These are phyloP conservation scores for Cyclopterus lumpus DNA, from an alignment of 2,797 vertebrate genomes.

Conservation along the genomic window DNA sequence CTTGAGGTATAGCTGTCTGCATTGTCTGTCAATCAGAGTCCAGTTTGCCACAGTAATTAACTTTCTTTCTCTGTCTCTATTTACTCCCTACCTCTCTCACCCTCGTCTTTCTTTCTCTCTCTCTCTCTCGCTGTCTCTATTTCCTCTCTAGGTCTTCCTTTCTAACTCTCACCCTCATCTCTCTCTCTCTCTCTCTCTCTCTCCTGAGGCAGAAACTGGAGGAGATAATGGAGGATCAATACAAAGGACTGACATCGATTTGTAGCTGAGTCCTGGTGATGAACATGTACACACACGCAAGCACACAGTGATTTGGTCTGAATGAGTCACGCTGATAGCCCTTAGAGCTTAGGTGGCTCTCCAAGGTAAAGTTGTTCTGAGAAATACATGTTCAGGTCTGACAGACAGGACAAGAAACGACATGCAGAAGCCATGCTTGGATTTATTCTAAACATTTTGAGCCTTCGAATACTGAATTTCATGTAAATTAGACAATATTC, in stretches of 20 bases:
- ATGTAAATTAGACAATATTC: not conserved
- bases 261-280: slow-evolving; percentile 30
- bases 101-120: not conserved
- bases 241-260: slow-evolving; percentile 24
- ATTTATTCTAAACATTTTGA: not conserved
- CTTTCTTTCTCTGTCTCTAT: slow-evolving; percentile 16
- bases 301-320: slow-evolving; percentile 15
- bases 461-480: not conserved
- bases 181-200: not conserved
- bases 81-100: not conserved
- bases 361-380: not conserved
- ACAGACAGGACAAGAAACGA: not conserved
- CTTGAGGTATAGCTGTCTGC: not conserved
- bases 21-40: slow-evolving; percentile 25
- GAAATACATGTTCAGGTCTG: slow-evolving; percentile 5
- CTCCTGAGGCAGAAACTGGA: slow-evolving; percentile 41
- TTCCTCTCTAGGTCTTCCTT: slow-evolving; percentile 7
- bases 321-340: slow-evolving; percentile 31
- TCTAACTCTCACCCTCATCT: too few species aligned
- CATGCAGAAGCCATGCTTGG: not conserved
- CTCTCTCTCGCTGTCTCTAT: not conserved
- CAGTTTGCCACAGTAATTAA: slow-evolving; percentile 22
- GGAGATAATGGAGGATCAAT: slow-evolving; percentile 39
- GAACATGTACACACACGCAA: slow-evolving; percentile 15
- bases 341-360: slow-evolving; percentile 5